Conservation (phyloP, 2,888 invertebrate species). For the Cordilura impudica region DNA sequence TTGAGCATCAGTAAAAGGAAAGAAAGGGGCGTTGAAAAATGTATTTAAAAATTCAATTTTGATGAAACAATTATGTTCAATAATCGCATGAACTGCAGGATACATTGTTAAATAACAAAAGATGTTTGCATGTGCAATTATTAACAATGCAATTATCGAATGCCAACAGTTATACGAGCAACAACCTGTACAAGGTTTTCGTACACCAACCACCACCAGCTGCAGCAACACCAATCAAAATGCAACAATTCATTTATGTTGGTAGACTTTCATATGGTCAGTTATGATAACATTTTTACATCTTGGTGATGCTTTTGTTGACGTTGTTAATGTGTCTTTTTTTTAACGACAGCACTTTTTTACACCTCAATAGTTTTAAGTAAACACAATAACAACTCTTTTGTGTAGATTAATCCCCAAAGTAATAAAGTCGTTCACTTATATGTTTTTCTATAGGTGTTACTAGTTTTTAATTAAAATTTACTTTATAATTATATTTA, state of each 20-base stretch:
- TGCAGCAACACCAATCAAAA: constrained; percentile 11
- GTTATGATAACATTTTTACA: constrained; percentile 53
- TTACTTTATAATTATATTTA: constrained; percentile 3
- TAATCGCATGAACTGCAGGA: constrained; percentile 31
- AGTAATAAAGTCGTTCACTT: constrained; percentile 20
- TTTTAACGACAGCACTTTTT: constrained; percentile 2
- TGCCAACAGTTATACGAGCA: constrained; percentile 7
- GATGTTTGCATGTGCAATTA: constrained; percentile 49
- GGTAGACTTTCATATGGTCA: constrained; percentile 41
- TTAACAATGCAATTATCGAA: constrained; percentile 51
- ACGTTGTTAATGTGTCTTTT: not conserved
- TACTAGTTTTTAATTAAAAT: constrained; percentile 36
- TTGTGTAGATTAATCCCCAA: constrained; percentile 29
- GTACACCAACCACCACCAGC: not conserved
- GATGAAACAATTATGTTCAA: constrained; percentile 42
- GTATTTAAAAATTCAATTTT: constrained; percentile 40
- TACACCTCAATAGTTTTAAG: constrained; percentile 47
- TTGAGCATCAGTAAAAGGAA: no score
- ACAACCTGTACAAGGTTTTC: not conserved
- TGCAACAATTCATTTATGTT: constrained; percentile 17
- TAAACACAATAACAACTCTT: constrained; percentile 25
- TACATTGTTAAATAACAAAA: constrained; percentile 44
- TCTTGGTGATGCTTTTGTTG: constrained; percentile 4
- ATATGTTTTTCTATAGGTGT: not conserved
- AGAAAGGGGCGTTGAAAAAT: no score